Base-by-base conservation (phyloP, 2,888 invertebrate species). In the Himalopsyche tibetana region DNA sequence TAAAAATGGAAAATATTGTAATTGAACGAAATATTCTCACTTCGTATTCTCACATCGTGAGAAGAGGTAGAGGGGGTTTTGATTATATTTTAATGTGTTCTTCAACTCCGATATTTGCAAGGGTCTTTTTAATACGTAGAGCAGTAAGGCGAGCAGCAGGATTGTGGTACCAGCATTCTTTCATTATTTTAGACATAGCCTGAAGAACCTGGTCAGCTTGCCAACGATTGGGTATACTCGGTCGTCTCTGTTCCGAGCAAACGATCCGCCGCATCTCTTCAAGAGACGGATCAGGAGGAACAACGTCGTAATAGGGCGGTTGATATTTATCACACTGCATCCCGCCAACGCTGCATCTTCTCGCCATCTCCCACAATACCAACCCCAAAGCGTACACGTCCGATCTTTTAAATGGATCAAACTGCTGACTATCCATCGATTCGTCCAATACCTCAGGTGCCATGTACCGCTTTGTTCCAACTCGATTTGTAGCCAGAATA, bases 301-400 rank as follows among this genome's bases (percentile, higher is more conserved):
- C 99, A 90, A 96, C 95, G 92, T 99, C 99, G 92, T 96, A 96
- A 93, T 98, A 99, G 51, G 99, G 99, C 90, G 99, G 94, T 91
- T 98, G 98, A 93, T 98, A 99, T 89, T 98, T 98, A 91, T 98
- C 97, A 88, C 96, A 96, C 15, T 74, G 74, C 91, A 96, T 95
- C 88, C 97, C 97, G 85, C 95, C 95, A 88, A 96, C 95, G 90
- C 96, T 96, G 91, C 98, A 98, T 84, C 99, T 94, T 81, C 98
- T 94, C 6, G 97, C 95, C 89, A 99, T 96, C 93, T 99, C 99
- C 99, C 99, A 99, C 88, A 99, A 94, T 88, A 99, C 98, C 89
- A 99, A 94, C 0, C 99, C 99, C 90, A 99, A 95, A 2, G 99
- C 98, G 91, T 99, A 99, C n/a, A 99, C 98, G 93, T 99, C 99